Base-by-base conservation (phyloP, 2,113 vertebrate genomes). In the Clarias gariepinus region DNA sequence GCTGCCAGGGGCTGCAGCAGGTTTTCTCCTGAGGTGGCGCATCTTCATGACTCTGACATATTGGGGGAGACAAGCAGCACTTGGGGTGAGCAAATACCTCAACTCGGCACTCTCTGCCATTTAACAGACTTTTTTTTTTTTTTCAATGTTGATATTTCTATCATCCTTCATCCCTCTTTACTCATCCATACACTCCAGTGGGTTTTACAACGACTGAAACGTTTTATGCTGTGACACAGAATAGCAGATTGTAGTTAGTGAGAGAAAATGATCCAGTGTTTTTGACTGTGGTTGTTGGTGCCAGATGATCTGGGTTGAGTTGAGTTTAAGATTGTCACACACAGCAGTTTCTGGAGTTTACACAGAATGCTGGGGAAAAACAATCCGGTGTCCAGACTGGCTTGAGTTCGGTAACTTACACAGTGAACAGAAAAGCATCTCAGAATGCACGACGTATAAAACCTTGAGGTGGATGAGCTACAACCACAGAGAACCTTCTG, bases 41-140 rank as follows among this genome's bases (percentile, higher is more conserved):
- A 92, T 88, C 85, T 96, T 94, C 94, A 95, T 94, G 94, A 91
- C 91, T 90, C 66, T 96, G 96, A 97, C 94, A 89, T 93, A 96
- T 96, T 91, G 92, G 92, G 92, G 91, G 90, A 94, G 96, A 97
- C 95, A 96, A 89, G 95, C 88, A 94, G 93, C 95, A 95, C 95
- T 95, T 91, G 95, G 94, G 87, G 82, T 52, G 77, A 63, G 73
- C 80, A 69, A 57, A 88, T 78, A 73, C 68, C 73, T 85, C 23
- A 61, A 85, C 77, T 71, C 57, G 80, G 85, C 83, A 36, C 68
- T 74, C 64, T 63, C 57, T 87, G 87, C 82, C 88, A 89, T 87
- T 81, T 87, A 86, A 68, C 84, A 8, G 74, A 79, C 81, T 82
- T 82, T 79, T 84, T 85, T 71, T n/a, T 82, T 85, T 79, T 84